A percentile compares a stretch with the other conserved stretches of the same genome.
These are phyloP conservation scores for Dolichotis patagonum DNA, from an alignment of 2,113 vertebrate species.

Conservation along the genomic window DNA sequence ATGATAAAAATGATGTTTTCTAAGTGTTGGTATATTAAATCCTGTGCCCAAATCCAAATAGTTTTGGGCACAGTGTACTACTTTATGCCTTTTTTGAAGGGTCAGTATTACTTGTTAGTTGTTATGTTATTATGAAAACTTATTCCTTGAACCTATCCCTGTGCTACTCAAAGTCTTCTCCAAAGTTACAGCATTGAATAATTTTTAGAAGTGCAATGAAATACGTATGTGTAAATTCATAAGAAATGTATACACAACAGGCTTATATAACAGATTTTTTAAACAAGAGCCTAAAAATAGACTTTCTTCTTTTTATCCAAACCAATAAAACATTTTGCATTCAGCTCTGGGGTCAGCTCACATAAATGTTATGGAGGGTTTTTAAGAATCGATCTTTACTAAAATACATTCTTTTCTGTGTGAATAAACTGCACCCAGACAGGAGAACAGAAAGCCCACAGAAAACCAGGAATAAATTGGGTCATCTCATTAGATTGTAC, in stretches of 20 bases:
- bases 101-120: not conserved
- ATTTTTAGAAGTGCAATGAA: not conserved
- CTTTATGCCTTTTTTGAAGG: not conserved
- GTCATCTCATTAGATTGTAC: not conserved
- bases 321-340: not conserved
- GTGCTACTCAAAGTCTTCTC: not conserved
- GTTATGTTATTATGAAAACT: not conserved
- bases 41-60: not conserved
- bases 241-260: not conserved
- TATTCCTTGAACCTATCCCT: not conserved
- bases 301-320: not conserved
- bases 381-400: not conserved
- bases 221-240: not conserved
- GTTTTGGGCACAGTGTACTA: not conserved
- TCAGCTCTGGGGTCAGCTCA: not conserved
- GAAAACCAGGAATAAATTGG: not conserved
- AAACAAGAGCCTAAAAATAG: not conserved
- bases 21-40: not conserved
- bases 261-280: not conserved
- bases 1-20: not conserved
- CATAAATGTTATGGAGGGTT: not conserved
- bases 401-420: not conserved
- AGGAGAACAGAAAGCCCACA: not conserved
- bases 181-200: not conserved
- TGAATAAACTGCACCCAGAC: not conserved